Evolutionary conservation across 1,140 invertebrate genomes (phyloP).

Genomic region (Asbolus verrucosus): DNA sequence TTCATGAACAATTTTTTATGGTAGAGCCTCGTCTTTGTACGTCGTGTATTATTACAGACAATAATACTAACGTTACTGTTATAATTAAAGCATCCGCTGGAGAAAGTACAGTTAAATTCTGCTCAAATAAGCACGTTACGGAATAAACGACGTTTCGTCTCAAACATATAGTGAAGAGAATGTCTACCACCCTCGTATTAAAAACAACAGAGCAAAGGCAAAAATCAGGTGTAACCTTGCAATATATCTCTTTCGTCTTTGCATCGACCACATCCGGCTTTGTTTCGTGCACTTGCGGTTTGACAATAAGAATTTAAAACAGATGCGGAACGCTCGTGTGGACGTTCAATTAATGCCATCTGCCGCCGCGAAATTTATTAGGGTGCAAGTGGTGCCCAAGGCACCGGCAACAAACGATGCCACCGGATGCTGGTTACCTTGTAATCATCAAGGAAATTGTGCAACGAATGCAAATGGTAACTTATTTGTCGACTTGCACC

Average conservation of each 20-base stretch:
- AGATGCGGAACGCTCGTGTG: background rate
- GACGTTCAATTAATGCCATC: background rate
- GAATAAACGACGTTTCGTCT: too few relatives aligned
- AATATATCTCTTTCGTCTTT: background rate
- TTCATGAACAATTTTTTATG: background rate
- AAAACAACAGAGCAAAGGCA: too few relatives aligned
- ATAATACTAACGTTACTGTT: constrained; percentile 6
- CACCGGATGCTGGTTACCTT: background rate
- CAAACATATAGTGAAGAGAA: too few relatives aligned
- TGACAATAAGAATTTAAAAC: background rate
- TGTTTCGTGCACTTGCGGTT: background rate
- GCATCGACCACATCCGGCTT: background rate
- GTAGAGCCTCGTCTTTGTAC: background rate
- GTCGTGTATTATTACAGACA: background rate
- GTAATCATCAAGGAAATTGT: constrained; percentile 8
- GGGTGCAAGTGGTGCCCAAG: background rate
- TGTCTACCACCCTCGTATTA: too few relatives aligned
- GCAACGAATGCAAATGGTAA: constrained; percentile 10
- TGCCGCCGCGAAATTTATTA: background rate
- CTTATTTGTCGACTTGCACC: too few relatives aligned
- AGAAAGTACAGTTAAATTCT: constrained; percentile 11
- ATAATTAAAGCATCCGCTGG: constrained; percentile 4
- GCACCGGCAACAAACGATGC: background rate
- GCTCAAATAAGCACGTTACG: background rate
- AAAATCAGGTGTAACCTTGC: too few relatives aligned